Base-by-base conservation (phyloP, 2,797 vertebrate genomes). In the Liasis olivaceus region DNA sequence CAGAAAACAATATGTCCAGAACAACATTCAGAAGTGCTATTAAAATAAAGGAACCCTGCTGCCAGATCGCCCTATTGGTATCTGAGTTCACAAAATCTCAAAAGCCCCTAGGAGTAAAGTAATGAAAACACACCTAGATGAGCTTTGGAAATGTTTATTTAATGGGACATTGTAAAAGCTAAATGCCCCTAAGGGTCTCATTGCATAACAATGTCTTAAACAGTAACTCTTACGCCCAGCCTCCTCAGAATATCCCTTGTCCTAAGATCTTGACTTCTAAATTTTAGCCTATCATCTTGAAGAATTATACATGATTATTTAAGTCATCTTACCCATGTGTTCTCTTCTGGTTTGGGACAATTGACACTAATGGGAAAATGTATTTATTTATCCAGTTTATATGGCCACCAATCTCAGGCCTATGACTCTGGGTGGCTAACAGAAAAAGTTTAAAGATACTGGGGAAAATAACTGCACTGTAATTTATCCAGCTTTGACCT, bases 141-240 rank as follows among this genome's bases (percentile, higher is more conserved):
- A 90, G 31, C 56, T 89, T 86, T 92, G 63, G 15, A 86, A 92
- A 92, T 92, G 6, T 64, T 92, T 85, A 56, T 64, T 89, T 92
- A 58, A 87, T 90, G 88, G 56, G 20, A 86, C 56, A 77, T 72
- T 13, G 31, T 84, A 85, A 87, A 86, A 72, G 4, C 56, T n/a
- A 69, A 89, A 42, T 51, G 26, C 36, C 24, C 36, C 47, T 69
- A 86, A 92, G 54, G 81, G 88, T 6, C 15, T 72, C 28, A 87
- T 62, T 87, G 60, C 3, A 72, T 36, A n/a, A 90, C n/a, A 26
- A 28, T n/a, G 17, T 20, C 63, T 86, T 69, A 72, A 72, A 66
- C 56, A 87, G 54, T 28, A n/a, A 90, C 3, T 59, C 77, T 47
- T 81, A 24, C 24, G 77, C 24, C 3, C 22, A 24, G 20, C 42